These are phyloP conservation scores for Malacoraja senta DNA, from an alignment of 2,797 vertebrate genomes.

Conservation along the genomic window DNA sequence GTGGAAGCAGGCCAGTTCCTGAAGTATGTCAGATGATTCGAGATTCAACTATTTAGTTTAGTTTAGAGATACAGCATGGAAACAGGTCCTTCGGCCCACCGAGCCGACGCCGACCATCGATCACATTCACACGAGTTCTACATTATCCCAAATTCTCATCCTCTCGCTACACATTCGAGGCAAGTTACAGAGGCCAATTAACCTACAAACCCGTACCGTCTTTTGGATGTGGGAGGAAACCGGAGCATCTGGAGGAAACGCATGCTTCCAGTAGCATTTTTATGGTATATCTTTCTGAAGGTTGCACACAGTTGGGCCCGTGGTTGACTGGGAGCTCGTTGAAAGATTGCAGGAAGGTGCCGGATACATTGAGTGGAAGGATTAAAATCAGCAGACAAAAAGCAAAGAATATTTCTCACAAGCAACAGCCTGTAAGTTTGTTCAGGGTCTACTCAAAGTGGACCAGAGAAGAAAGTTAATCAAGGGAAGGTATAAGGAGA, in stretches of 20 bases:
- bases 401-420: not conserved
- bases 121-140: no score
- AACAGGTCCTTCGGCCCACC: no score
- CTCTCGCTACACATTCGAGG: no score
- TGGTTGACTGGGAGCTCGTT: not conserved
- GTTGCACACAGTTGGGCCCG: not conserved
- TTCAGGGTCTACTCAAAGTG: not conserved
- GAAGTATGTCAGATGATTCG: not conserved
- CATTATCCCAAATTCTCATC: no score
- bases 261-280: not conserved
- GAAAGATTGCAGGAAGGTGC: not conserved
- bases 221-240: no score
- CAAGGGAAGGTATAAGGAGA: no score
- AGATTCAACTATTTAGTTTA: not conserved
- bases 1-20: not conserved
- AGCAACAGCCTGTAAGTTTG: not conserved
- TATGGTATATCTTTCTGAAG: not conserved
- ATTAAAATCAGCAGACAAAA: not conserved
- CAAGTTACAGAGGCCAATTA: no score
- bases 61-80: no score
- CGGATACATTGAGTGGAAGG: not conserved
- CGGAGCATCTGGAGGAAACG: no score
- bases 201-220: no score
- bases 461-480: no score
- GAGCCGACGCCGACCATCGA: no score